Evolutionary conservation across 2,888 invertebrate genomes (phyloP).

Genomic region (Adelphocoris suturalis): DNA sequence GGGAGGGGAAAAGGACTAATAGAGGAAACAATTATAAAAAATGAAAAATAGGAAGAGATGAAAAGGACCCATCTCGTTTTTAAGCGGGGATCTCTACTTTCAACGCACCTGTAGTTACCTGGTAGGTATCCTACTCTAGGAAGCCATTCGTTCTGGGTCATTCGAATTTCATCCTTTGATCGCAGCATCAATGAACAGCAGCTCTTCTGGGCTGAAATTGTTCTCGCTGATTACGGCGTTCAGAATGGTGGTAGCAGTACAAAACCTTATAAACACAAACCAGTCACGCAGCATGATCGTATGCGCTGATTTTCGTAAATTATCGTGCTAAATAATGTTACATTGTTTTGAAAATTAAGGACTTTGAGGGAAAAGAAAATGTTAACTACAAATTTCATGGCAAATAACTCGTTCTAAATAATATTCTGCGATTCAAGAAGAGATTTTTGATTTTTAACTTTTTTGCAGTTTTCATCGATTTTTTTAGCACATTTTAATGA

Average conservation of each 20-base stretch:
- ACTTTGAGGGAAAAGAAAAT: too few relatives aligned
- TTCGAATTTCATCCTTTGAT: slow-evolving; percentile 51
- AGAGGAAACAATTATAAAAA: slow-evolving; percentile 72
- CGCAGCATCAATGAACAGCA: slow-evolving; percentile 53
- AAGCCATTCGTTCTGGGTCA: slow-evolving; percentile 60
- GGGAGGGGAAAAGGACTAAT: slow-evolving; percentile 69
- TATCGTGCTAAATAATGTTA: too few relatives aligned
- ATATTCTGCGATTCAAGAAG: too few relatives aligned
- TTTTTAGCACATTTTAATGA: too few relatives aligned
- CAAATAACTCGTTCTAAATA: too few relatives aligned
- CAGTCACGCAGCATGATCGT: too few relatives aligned
- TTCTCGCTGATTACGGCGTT: slow-evolving; percentile 24
- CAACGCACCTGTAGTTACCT: slow-evolving; percentile 60
- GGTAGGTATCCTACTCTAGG: neutral
- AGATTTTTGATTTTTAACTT: too few relatives aligned
- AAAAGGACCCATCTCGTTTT: slow-evolving; percentile 54
- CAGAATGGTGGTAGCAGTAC: neutral
- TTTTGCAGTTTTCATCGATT: too few relatives aligned
- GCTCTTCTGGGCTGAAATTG: neutral
- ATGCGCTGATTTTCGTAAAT: too few relatives aligned
- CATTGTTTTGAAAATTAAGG: too few relatives aligned
- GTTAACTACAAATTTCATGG: too few relatives aligned
- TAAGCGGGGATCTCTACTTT: slow-evolving; percentile 47
- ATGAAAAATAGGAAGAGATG: neutral
- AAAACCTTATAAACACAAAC: too few relatives aligned